Evolutionary conservation across 2,888 invertebrate genomes (phyloP).

Genomic region (Epinotia nisella): DNA sequence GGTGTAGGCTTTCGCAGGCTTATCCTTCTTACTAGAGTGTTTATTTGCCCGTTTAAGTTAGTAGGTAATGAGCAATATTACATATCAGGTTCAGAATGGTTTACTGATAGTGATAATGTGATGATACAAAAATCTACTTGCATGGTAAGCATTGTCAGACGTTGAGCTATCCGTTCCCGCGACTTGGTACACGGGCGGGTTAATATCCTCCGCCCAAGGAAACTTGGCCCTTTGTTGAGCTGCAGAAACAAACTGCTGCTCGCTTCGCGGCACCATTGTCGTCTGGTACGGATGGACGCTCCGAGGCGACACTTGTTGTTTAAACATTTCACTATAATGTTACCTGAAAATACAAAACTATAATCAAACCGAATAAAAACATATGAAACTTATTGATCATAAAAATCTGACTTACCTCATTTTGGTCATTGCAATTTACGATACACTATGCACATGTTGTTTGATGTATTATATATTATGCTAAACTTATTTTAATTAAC

Average conservation of each 20-base stretch:
- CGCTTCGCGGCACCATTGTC: slow-evolving; percentile 77
- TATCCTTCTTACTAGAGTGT: background rate
- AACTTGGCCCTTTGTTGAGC: slow-evolving; percentile 78
- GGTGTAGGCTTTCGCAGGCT: too few species aligned
- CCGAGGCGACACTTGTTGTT: slow-evolving; percentile 77
- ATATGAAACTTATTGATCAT: slow-evolving; percentile 30
- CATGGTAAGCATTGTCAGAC: slow-evolving; percentile 80
- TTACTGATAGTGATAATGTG: too few species aligned
- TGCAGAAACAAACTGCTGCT: slow-evolving; percentile 76
- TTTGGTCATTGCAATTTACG: background rate
- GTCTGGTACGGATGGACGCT: slow-evolving; percentile 82
- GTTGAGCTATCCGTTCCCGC: slow-evolving; percentile 81
- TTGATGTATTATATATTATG: background rate
- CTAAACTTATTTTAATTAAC: background rate
- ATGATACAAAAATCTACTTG: slow-evolving; percentile 51
- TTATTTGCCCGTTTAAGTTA: background rate
- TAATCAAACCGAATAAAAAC: slow-evolving; percentile 46
- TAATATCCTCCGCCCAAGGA: slow-evolving; percentile 79
- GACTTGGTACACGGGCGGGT: slow-evolving; percentile 71
- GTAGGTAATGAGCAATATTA: background rate
- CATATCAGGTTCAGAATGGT: background rate
- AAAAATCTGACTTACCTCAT: slow-evolving; percentile 26
- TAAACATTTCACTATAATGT: slow-evolving; percentile 70
- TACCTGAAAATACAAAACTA: slow-evolving; percentile 53
- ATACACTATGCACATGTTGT: background rate